These are phyloP conservation scores for Acanthisitta chloris DNA, from an alignment of 2,113 vertebrate species.

Conservation along the genomic window DNA sequence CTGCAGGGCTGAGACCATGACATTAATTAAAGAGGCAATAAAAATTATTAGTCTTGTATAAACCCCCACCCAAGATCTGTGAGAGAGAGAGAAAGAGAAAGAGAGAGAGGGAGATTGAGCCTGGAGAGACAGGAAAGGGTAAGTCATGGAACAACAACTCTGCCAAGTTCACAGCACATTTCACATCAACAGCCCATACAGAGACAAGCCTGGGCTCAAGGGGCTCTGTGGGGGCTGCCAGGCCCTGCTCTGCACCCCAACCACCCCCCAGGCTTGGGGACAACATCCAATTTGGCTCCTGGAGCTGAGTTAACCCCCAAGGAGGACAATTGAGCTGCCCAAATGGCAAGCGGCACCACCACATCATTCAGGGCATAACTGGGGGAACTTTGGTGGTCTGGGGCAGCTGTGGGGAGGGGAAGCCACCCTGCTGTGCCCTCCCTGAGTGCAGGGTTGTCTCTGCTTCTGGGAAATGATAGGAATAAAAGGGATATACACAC, in stretches of 20 bases:
- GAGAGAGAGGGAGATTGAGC: too few species aligned
- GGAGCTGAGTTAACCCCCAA: rapidly evolving
- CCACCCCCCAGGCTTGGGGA: rapidly evolving
- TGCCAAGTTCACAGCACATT: conserved; percentile 18
- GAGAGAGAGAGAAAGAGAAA: too few species aligned
- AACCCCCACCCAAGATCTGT: rapidly evolving
- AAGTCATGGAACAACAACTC: background rate
- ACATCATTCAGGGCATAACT: too few species aligned
- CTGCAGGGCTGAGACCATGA: background rate
- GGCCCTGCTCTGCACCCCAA: background rate
- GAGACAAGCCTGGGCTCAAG: conserved; percentile 71
- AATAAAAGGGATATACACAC: conserved; percentile 97
- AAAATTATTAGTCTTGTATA: background rate
- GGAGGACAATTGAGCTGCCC: too few species aligned
- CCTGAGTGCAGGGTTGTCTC: conserved; percentile 76
- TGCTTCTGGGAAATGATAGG: conserved; percentile 79
- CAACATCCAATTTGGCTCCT: background rate
- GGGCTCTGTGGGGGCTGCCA: conserved; percentile 15
- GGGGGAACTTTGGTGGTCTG: too few species aligned
- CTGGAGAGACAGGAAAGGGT: background rate
- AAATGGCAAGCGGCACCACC: too few species aligned
- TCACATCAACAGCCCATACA: conserved; percentile 51
- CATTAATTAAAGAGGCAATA: background rate
- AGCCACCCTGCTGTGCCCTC: conserved; percentile 15
- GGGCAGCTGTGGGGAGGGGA: background rate